A percentile compares a stretch with the other conserved stretches of the same genome.
phyloP scores from a whole-genome alignment of 1,140 invertebrate species.

The Drosophila yakuba region DNA sequence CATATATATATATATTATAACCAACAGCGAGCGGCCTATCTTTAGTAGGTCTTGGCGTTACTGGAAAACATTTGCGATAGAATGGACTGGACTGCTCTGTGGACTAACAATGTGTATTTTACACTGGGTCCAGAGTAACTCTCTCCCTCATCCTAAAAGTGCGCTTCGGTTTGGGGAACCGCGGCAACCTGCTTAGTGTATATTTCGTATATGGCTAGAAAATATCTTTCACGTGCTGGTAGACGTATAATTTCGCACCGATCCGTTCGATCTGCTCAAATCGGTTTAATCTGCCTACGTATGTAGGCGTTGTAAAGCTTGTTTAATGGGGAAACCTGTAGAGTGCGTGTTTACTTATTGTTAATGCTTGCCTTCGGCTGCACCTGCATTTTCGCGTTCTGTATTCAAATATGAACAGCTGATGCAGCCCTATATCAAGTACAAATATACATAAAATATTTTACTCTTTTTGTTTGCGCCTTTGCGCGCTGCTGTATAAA shows the following conservation, averaged over 20 bases:
- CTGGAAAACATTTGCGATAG: background rate
- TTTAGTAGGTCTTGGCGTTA: background rate
- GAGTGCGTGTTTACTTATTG: constrained; percentile 71
- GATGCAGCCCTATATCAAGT: constrained; percentile 48
- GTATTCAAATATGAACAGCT: constrained; percentile 67
- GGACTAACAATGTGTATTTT: constrained; percentile 3
- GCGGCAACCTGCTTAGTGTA: constrained; percentile 6
- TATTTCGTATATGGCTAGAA: constrained; percentile 44
- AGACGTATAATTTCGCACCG: constrained; percentile 33
- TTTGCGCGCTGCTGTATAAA: constrained; percentile 52
- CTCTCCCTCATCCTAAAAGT: constrained; percentile 4
- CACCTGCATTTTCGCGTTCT: constrained; percentile 23
- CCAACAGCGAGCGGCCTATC: constrained; percentile 4
- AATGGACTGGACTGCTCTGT: constrained; percentile 4
- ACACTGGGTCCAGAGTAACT: background rate
- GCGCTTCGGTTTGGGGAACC: constrained; percentile 6
- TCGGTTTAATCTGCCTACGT: constrained; percentile 36
- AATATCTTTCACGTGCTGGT: constrained; percentile 41
- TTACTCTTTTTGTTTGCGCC: constrained; percentile 33
- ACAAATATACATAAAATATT: constrained; percentile 61
- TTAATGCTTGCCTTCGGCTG: constrained; percentile 47
- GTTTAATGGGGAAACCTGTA: constrained; percentile 73
- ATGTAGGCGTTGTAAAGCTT: constrained; percentile 66
- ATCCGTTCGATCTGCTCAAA: constrained; percentile 9
- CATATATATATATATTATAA: constrained; percentile 8